Evolutionary conservation across 2,797 vertebrate species (phyloP).

Genomic region (Thunnus albacares): DNA sequence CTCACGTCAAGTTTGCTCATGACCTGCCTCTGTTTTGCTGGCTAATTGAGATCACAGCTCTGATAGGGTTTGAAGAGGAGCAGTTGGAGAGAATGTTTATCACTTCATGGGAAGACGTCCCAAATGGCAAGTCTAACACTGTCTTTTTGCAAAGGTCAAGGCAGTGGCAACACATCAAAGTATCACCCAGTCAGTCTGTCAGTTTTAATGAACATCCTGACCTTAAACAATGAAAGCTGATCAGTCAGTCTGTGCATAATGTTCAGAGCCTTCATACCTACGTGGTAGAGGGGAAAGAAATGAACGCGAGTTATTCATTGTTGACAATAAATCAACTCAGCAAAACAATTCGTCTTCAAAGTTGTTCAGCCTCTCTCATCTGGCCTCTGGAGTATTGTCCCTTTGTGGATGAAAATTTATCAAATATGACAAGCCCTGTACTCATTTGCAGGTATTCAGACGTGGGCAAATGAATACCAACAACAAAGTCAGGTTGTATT

Average conservation of each 20-base stretch:
- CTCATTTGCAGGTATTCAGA: conserved; percentile 63
- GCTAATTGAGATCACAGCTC: conserved; percentile 79
- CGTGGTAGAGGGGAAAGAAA: conserved; percentile 41
- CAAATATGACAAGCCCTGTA: conserved; percentile 59
- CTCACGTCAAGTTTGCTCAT: conserved; percentile 16
- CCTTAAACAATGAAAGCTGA: conserved; percentile 84
- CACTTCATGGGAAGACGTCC: conserved; percentile 48
- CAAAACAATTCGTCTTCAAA: conserved; percentile 69
- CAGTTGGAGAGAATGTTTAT: conserved; percentile 70
- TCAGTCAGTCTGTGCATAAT: conserved; percentile 76
- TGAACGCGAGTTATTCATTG: conserved; percentile 38
- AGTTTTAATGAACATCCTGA: conserved; percentile 87
- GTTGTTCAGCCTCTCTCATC: conserved; percentile 59
- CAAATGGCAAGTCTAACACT: conserved; percentile 74
- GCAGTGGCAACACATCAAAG: conserved; percentile 74
- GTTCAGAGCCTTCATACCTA: conserved; percentile 60
- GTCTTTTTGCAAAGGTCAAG: conserved; percentile 84
- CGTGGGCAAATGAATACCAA: conserved; percentile 54
- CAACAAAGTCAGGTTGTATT: conserved; percentile 58
- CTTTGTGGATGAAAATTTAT: conserved; percentile 48
- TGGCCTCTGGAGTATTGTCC: conserved; percentile 47
- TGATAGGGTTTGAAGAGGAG: conserved; percentile 66
- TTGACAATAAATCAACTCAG: conserved; percentile 67
- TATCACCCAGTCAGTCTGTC: conserved; percentile 77
- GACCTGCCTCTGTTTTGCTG: conserved; percentile 35